Conservation (phyloP, 2,797 vertebrate genomes). For the Capromys pilorides region DNA sequence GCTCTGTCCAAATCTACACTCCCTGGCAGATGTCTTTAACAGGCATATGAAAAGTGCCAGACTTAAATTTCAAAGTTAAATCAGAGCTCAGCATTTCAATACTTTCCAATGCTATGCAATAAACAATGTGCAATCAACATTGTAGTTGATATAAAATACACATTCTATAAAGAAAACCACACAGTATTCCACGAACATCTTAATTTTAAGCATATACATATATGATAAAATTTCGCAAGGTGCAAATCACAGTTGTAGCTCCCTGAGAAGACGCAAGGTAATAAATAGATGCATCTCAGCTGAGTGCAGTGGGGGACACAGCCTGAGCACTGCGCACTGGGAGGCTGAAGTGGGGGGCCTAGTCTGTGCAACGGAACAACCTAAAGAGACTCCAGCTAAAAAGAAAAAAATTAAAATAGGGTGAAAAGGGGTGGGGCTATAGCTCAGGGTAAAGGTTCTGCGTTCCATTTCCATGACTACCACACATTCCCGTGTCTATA, state of each 20-base stretch:
- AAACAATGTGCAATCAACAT: not conserved
- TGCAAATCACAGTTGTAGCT: not conserved
- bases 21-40: not conserved
- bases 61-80: slow-evolving; percentile 34
- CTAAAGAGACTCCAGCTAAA: not conserved
- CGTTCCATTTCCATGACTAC: not conserved
- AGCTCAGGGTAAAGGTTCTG: not conserved
- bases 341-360: not conserved
- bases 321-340: not conserved
- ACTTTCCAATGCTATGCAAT: not conserved
- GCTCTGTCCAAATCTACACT: not conserved
- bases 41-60: not conserved
- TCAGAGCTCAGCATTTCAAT: not conserved
- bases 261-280: not conserved
- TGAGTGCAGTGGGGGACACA: not conserved
- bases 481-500: not conserved
- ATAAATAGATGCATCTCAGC: not conserved
- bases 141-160: not conserved
- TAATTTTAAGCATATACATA: slow-evolving; percentile 17
- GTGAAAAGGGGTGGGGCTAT: not conserved
- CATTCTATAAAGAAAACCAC: not conserved
- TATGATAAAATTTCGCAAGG: slow-evolving; percentile 6
- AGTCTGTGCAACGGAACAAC: not conserved
- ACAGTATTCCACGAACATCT: not conserved
- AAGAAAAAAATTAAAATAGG: not conserved